A percentile compares a stretch with the other conserved stretches of the same genome.
phyloP scores from a whole-genome alignment of 2,888 invertebrate genomes.

The Sesia bembeciformis region DNA sequence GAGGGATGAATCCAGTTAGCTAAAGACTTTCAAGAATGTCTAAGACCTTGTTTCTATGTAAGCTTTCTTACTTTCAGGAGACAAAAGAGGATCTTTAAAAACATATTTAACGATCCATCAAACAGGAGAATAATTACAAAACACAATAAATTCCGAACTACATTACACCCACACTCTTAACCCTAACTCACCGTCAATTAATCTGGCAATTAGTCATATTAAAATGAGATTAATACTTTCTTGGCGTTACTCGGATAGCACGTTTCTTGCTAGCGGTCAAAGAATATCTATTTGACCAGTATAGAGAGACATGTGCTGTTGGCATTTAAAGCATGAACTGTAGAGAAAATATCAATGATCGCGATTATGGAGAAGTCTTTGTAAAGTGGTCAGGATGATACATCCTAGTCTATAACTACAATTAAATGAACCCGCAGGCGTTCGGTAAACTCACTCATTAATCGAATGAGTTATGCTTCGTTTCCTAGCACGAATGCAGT shows the following conservation, averaged over 20 bases:
- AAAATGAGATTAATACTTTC: slow-evolving; percentile 61
- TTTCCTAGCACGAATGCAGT: slow-evolving; percentile 45
- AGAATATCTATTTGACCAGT: background rate
- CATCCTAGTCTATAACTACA: slow-evolving; percentile 18
- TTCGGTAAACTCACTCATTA: slow-evolving; percentile 35
- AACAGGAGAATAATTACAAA: no score
- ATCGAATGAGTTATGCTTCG: slow-evolving; percentile 70
- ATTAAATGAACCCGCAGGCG: slow-evolving; percentile 55
- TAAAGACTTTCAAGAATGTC: no score
- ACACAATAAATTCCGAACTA: no score
- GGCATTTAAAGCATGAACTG: background rate
- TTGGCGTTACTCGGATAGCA: slow-evolving; percentile 31
- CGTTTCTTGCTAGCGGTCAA: background rate
- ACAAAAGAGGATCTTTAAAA: no score
- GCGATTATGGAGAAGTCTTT: slow-evolving; percentile 8
- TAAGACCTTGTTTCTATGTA: no score
- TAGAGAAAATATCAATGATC: background rate
- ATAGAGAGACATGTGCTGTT: background rate
- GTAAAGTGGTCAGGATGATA: slow-evolving; percentile 14
- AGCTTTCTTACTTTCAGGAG: no score
- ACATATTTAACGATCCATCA: no score
- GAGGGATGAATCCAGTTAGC: no score
- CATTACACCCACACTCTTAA: slow-evolving; percentile 2
- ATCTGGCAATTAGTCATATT: slow-evolving; percentile 59
- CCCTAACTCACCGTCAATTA: slow-evolving; percentile 7